Base-by-base conservation (phyloP, 2,888 invertebrate species). In the Holacanthella duospinosa region DNA sequence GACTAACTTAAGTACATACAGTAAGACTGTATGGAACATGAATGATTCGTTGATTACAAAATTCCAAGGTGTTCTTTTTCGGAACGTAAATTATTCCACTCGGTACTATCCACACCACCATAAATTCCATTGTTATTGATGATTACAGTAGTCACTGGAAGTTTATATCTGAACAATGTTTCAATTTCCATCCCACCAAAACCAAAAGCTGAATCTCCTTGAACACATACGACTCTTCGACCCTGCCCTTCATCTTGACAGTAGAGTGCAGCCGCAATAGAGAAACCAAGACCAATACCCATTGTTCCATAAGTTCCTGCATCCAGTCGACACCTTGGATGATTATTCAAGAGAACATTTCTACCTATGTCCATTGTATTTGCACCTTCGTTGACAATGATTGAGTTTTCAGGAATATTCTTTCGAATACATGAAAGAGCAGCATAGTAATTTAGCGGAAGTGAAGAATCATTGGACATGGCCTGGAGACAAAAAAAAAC, bases 361-460 rank as follows among this genome's bases (percentile, higher is more conserved):
- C 96, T 82, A 0, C 96, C 95, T 75, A 96, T 96, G 76, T 97
- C 96, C 97, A 97, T 97, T 0, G 96, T 97, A 78, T 96, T 96
- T 43, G 96, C 95, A 26, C 96, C 97, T 79, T 97, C 96, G 75
- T 93, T 95, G 29, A 95, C 89, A 65, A 97, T 91, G 21, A 96
- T 84, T 3, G 87, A 85, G 78, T 96, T 88, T 71, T 83, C 81
- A 0, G 92, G 91, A 64, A 92, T 82, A 62, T 81, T 77, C 55
- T 85, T 82, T 74, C 88, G 87, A 57, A 96, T 83, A 68, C 88
- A 84, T 77, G 88, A 86, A 77, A 94, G 92, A 2, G 92, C 93
- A 0, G 93, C 85, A 76, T 93, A 96, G 78, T 96, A 97, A 79
- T 95, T 96, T 29, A 96, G 80, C 0, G 96, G 96, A 0, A 84